Evolutionary conservation across 2,113 vertebrate species (phyloP), one percentile per base, ranked within the genome.

Genomic region (Dryoscopus gambensis): DNA sequence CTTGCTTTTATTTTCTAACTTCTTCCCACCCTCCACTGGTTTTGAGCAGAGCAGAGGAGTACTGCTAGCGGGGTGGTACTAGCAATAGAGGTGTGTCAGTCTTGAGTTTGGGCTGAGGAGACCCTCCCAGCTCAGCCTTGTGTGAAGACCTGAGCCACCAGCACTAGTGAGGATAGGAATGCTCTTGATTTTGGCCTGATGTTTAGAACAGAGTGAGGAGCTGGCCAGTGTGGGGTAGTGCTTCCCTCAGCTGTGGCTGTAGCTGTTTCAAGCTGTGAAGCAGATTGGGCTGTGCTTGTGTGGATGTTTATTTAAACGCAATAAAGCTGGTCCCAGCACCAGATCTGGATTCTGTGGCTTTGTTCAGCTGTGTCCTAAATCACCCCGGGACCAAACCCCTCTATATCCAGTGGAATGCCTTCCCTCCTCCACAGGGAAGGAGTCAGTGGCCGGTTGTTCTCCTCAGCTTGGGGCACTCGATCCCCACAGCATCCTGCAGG

Each of bases 141-240:
- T 10, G 42, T 19, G 28, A 53, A 19, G 17, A 25, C 9, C 23
- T 35, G 77, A 47, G 74, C 11, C 28, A 11, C 0, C 25, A 16
- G 15, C 2, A 1, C 7, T 15, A 3, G 17, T 5, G 33, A 9
- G 50, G 40, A 1, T 24, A 25, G 65, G 30, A 49, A 7, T 0
- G 3, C 10, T 1, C 20, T 33, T 4, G 11, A 14, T 9, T 40
- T 35, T 53, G 31, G 27, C 30, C 62, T 75, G 56, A 9, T 1
- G 1, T 7, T 7, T 9, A 12, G 76, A 10, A 14, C 30, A n/a
- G 24, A n/a, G 3, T 3, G 24, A 30, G 56, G 22, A 31, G 21
- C 3, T 63, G 57, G 22, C 42, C 3, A 0, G 5, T 2, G 15
- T 9, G n/a, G 57, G 25, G 9, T 11, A 5, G 5, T 76, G 47